phyloP scores from a whole-genome alignment of 2,797 vertebrate genomes.

The Toxotes lorentzi region DNA sequence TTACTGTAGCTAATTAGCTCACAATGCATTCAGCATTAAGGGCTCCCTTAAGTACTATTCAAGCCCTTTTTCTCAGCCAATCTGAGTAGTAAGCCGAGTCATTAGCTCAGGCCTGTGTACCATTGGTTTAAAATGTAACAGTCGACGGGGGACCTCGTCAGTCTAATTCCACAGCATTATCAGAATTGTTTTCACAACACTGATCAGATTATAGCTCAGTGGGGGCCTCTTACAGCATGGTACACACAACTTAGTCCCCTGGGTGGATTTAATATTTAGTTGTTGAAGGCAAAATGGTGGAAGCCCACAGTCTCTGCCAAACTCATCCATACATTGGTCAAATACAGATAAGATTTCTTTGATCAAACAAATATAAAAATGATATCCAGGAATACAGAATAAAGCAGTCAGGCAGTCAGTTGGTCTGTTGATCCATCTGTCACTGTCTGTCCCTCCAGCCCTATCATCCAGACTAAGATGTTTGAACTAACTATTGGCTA shows the following conservation, averaged over 20 bases:
- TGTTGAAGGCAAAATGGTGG: conserved; percentile 23
- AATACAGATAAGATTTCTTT: not conserved
- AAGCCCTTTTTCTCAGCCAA: conserved; percentile 81
- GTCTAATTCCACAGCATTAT: conserved; percentile 86
- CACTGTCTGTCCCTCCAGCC: not conserved
- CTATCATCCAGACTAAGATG: too few species aligned
- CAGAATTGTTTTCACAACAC: conserved; percentile 88
- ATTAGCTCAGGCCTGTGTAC: conserved; percentile 80
- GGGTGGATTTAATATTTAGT: conserved; percentile 68
- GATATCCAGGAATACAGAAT: not conserved
- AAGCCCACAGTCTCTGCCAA: conserved; percentile 13
- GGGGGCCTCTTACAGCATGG: conserved; percentile 77
- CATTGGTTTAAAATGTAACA: conserved; percentile 82
- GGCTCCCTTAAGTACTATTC: conserved; percentile 83
- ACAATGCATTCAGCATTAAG: conserved; percentile 79
- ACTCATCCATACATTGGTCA: conserved; percentile 6
- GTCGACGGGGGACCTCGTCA: conserved; percentile 79
- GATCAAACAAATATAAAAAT: not conserved
- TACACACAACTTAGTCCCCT: conserved; percentile 71
- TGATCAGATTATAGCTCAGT: conserved; percentile 88
- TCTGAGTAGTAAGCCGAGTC: conserved; percentile 79
- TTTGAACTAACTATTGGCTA: not conserved
- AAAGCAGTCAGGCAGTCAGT: not conserved
- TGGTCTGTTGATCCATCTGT: not conserved
- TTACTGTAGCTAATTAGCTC: conserved; percentile 82